A percentile compares a stretch with the other conserved stretches of the same genome.
phyloP scores from a whole-genome alignment of 1,140 invertebrate genomes.

The Ganaspis sp. region DNA sequence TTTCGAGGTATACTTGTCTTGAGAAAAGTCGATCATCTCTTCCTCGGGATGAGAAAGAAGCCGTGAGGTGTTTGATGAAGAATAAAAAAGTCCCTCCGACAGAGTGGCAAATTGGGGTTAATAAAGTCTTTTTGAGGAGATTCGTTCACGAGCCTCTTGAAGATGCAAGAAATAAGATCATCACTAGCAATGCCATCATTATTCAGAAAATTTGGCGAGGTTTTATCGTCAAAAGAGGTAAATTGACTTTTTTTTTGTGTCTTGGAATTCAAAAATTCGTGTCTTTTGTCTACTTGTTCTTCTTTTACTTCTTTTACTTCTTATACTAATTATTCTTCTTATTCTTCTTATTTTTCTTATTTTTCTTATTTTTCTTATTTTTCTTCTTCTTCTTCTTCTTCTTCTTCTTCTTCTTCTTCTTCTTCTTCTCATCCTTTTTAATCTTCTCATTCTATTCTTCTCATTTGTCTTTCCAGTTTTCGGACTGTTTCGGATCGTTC shows the following conservation, averaged over 20 bases:
- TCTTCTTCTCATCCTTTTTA: no score
- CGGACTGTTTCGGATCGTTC: no score
- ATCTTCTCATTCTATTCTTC: no score
- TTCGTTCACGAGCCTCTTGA: constrained; percentile 92
- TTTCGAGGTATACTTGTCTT: constrained; percentile 87
- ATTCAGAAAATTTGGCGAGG: constrained; percentile 89
- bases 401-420: no score
- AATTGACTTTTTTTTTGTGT: constrained; percentile 33
- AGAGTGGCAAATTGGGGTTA: constrained; percentile 95
- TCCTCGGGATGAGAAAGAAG: constrained; percentile 74
- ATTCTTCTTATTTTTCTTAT: no score
- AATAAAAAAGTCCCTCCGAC: constrained; percentile 80
- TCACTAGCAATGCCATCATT: constrained; percentile 83
- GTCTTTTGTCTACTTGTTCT: no score
- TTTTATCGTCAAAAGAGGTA: constrained; percentile 81
- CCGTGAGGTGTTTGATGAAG: constrained; percentile 79
- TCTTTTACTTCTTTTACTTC: no score
- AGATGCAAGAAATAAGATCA: constrained; percentile 83
- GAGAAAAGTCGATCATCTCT: constrained; percentile 66
- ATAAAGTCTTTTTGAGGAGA: constrained; percentile 91
- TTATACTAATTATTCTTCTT: no score
- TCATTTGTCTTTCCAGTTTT: no score
- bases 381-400: no score
- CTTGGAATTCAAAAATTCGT: no score
- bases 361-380: no score